A percentile compares a stretch with the other conserved stretches of the same genome.
These are phyloP conservation scores for Sipunculus nudus DNA, from an alignment of 2,888 invertebrate genomes.

Conservation along the genomic window DNA sequence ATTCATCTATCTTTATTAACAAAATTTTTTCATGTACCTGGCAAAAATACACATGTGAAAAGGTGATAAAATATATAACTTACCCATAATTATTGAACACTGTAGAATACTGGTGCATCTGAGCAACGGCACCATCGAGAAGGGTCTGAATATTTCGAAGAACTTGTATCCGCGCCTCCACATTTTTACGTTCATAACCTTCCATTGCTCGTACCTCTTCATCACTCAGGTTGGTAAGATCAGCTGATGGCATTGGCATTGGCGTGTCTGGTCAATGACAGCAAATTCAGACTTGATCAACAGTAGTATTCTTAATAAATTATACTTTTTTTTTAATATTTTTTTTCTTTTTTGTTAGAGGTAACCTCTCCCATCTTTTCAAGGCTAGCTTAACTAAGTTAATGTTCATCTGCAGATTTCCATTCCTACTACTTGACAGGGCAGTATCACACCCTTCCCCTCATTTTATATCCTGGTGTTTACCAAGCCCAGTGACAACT, in stretches of 20 bases:
- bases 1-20: too few species aligned
- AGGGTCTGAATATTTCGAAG: constrained; percentile 87
- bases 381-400: too few species aligned
- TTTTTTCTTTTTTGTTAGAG: too few species aligned
- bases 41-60: not conserved
- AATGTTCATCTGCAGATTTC: too few species aligned
- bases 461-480: too few species aligned
- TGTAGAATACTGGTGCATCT: constrained; percentile 88
- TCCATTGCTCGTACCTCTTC: constrained; percentile 90
- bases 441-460: too few species aligned
- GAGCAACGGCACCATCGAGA: constrained; percentile 89
- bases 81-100: constrained; percentile 53
- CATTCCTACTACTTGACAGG: too few species aligned
- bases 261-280: constrained; percentile 22
- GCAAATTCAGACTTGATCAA: too few species aligned
- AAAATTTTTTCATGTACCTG: not conserved
- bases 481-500: too few species aligned
- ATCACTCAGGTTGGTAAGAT: constrained; percentile 77
- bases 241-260: constrained; percentile 59
- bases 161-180: constrained; percentile 89
- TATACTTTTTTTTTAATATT: too few species aligned
- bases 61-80: constrained; percentile 1
- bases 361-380: too few species aligned
- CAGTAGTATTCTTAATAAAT: too few species aligned
- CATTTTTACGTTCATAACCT: constrained; percentile 84